These are phyloP conservation scores for Aspidoscelis tigris DNA, from an alignment of 2,113 vertebrate species.

Conservation along the genomic window DNA sequence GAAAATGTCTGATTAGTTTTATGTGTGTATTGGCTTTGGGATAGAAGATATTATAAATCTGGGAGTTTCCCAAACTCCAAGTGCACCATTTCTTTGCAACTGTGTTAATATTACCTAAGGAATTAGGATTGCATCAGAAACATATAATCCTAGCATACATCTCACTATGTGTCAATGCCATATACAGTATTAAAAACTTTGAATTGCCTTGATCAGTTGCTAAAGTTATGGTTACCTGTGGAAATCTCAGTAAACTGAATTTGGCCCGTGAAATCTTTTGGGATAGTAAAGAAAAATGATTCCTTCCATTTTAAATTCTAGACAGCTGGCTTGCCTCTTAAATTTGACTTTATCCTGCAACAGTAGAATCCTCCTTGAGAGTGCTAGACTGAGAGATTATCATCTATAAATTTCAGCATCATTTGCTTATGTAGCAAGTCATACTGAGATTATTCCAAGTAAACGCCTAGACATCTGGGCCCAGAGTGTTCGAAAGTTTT, in stretches of 20 bases:
- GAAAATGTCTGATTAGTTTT: neutral
- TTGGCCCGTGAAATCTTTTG: neutral
- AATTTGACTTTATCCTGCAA: conserved; percentile 45
- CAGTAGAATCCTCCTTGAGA: neutral
- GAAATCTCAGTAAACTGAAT: neutral
- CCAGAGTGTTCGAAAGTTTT: neutral
- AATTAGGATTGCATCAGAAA: neutral
- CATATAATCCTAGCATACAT: neutral
- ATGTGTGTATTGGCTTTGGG: neutral
- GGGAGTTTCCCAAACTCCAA: neutral
- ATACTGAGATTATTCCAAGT: conserved; percentile 22
- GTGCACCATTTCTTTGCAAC: neutral
- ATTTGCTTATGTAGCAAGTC: conserved; percentile 50
- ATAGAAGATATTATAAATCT: neutral
- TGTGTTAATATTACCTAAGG: neutral
- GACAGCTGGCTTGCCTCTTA: conserved; percentile 19
- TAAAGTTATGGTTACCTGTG: neutral
- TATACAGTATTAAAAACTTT: neutral
- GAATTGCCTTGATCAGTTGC: neutral
- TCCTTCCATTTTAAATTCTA: conserved; percentile 24
- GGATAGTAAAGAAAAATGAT: neutral
- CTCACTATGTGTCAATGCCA: neutral
- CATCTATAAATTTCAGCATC: conserved; percentile 18
- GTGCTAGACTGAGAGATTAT: conserved; percentile 33
- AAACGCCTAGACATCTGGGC: neutral